These are phyloP conservation scores for Ornithoptera alexandrae DNA, from an alignment of 2,888 invertebrate genomes.

Conservation along the genomic window DNA sequence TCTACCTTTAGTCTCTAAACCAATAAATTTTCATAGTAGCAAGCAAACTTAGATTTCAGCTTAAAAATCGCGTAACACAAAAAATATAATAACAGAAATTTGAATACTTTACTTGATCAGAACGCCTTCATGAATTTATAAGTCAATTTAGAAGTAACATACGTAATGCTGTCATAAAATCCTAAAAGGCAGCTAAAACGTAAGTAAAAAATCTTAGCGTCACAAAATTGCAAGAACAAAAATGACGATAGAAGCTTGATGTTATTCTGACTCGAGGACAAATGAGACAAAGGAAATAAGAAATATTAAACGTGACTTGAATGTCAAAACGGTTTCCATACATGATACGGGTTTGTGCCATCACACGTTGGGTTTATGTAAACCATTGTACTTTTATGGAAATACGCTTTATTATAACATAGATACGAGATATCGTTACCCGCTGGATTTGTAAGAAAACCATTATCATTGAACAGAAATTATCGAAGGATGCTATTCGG, in stretches of 20 bases:
- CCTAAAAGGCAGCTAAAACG: conserved; percentile 20
- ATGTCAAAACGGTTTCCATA: conserved; percentile 65
- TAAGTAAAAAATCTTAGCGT: conserved; percentile 38
- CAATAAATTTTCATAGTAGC: not conserved
- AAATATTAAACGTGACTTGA: conserved; percentile 78
- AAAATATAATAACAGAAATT: not conserved
- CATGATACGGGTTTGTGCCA: conserved; percentile 53
- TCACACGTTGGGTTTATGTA: conserved; percentile 57
- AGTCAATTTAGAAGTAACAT: not conserved
- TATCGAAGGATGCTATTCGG: conserved; percentile 30
- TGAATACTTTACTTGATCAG: not conserved
- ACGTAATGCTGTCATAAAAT: conserved; percentile 24
- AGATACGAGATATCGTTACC: conserved; percentile 46
- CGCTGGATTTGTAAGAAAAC: conserved; percentile 45
- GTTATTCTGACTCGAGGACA: conserved; percentile 68
- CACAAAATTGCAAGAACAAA: conserved; percentile 47
- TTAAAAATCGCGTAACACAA: not conserved
- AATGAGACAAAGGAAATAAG: conserved; percentile 78
- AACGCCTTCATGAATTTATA: not conserved
- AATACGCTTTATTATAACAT: conserved; percentile 54
- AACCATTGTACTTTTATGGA: conserved; percentile 61
- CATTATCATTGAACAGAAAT: conserved; percentile 38
- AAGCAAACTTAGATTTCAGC: too few species aligned
- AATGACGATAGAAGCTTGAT: conserved; percentile 60
- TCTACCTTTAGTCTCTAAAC: not conserved